These are phyloP conservation scores for Ginglymostoma cirratum DNA, from an alignment of 2,113 vertebrate genomes.

Conservation along the genomic window DNA sequence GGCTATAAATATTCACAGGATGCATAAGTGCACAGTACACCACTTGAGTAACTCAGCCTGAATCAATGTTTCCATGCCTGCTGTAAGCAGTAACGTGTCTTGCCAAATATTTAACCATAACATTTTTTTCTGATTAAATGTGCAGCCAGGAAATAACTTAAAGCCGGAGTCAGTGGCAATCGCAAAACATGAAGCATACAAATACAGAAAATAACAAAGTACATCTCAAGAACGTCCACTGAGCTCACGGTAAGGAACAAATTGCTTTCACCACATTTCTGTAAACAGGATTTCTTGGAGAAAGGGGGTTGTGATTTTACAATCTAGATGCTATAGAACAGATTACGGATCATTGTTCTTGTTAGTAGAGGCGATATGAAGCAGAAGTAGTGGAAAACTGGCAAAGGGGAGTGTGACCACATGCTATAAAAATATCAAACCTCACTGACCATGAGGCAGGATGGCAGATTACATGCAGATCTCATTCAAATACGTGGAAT, in stretches of 20 bases:
- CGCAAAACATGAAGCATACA: background rate
- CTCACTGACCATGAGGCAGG: background rate
- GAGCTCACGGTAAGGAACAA: background rate
- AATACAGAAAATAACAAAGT: background rate
- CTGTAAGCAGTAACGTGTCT: background rate
- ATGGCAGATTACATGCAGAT: background rate
- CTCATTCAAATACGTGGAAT: background rate
- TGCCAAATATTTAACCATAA: background rate
- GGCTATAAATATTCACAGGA: background rate
- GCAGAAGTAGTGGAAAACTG: background rate
- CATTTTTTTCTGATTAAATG: background rate
- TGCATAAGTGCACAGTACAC: background rate
- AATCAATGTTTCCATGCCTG: constrained; percentile 8
- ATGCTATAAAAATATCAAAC: background rate
- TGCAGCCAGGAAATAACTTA: background rate
- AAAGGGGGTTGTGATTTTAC: background rate
- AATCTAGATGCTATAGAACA: background rate
- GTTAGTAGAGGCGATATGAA: background rate
- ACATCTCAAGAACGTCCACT: background rate
- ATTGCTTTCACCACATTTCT: background rate
- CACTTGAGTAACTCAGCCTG: background rate
- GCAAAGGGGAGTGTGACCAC: background rate
- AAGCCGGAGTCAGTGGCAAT: background rate
- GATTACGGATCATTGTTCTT: background rate
- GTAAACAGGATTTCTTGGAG: background rate